phyloP scores from a whole-genome alignment of 2,797 vertebrate genomes.

The Mustela erminea region DNA sequence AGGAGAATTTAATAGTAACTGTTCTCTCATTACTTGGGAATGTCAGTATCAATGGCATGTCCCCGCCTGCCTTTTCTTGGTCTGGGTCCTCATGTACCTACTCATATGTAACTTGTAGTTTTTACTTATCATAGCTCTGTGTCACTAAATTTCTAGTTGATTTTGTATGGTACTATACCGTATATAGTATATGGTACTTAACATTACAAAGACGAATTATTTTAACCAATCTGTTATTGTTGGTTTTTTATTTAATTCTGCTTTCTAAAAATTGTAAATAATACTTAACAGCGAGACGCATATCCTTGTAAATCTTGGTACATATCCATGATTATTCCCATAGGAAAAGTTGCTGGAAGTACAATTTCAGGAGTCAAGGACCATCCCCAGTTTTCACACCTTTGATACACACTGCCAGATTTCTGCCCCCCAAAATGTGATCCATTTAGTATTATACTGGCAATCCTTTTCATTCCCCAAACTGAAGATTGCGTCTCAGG shows the following conservation, averaged over 20 bases:
- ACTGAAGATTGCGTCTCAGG: not conserved
- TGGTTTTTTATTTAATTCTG: slow-evolving; percentile 39
- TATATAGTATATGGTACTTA: not conserved
- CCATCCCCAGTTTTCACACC: not conserved
- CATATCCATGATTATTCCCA: not conserved
- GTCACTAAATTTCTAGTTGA: not conserved
- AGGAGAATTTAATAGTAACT: not conserved
- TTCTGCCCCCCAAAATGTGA: not conserved
- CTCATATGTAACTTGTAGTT: not conserved
- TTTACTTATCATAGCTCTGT: not conserved
- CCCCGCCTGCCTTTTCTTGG: not conserved
- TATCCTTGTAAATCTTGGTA: not conserved
- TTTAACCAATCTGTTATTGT: not conserved
- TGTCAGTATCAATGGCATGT: not conserved
- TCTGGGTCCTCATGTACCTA: not conserved
- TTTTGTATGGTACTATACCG: not conserved
- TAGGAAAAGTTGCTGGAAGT: not conserved
- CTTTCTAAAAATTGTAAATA: not conserved
- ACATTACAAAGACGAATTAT: not conserved
- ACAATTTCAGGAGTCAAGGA: not conserved
- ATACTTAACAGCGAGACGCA: not conserved
- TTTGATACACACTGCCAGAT: not conserved
- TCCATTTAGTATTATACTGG: not conserved
- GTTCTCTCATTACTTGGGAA: not conserved
- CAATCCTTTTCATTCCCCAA: not conserved